Evolutionary conservation across 2,888 invertebrate genomes (phyloP), one percentile per base, ranked within the genome.

Genomic region (Lutraria lutraria): DNA sequence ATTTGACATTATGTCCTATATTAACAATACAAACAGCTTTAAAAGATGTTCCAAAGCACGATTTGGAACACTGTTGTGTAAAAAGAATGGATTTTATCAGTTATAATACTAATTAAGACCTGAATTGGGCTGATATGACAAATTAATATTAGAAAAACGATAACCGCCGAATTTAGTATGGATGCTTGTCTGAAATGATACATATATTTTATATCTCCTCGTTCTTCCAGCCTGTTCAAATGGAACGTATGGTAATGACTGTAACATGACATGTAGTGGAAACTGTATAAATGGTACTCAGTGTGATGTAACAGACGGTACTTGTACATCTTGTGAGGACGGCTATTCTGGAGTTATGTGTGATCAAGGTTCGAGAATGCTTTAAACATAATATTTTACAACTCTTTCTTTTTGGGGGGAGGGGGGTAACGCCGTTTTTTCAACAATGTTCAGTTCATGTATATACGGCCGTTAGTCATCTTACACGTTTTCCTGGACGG

Each of bases 231-330:
- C 72, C 2, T 94, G 94, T 92, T 54, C 83, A n/a, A 76, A 76
- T 53, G 90, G 90, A n/a, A 87, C 63, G 6, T 95, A 92, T 89
- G 94, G 94, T 52, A 85, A 86, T 29, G 91, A 94, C 88, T 95
- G 95, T 86, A 60, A 76, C 0, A 54, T 81, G 54, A 79, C 76
- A 12, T 95, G 95, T 89, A n/a, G n/a, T 13, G 89, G 95, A 89
- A 88, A 90, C 16, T 95, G 95, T 90, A 43, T 85, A 21, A 82
- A 91, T 19, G 84, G 63, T 1, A 84, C 85, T 79, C 29, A 82
- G n/a, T 93, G 93, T 90, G 82, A 93, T 76, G 52, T 72, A 19
- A 76, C 25, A 19, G 86, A 72, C 52, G 91, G 91, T 8, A 54
- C 34, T n/a, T 91, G 91, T 79, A 34, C 85, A 0, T 29, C 76